Base-by-base conservation (phyloP, 2,113 vertebrate species). In the Passer montanus region DNA sequence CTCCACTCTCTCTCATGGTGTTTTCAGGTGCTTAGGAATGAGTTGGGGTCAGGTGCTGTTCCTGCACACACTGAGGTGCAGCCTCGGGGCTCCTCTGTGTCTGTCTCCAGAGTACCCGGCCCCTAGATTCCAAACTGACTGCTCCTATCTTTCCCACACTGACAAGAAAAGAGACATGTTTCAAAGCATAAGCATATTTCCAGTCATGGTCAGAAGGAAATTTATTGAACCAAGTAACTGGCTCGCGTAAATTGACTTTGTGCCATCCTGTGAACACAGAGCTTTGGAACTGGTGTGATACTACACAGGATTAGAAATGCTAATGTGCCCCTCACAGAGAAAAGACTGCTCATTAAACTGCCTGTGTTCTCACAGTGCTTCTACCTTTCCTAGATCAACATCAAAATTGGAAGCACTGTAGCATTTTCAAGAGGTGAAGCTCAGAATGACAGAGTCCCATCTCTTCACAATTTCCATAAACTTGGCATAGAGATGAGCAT, bases 41-140 rank as follows among this genome's bases (percentile, higher is more conserved):
- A 49, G 8, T 2, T 5, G 33, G 33, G 9, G 5, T 7, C 37
- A 31, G 3, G 4, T 22, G 33, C 3, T 62, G 3, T 26, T 26
- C 63, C 53, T 37, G 11, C 13, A 41, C 7, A 14, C 18, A 4
- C 4, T 0, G 2, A 8, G 22, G 2, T 70, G 13, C 5, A 84
- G 23, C 7, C 17, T 46, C 13, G 43, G 37, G 16, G 8, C 4
- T 78, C 16, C 19, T 79, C 56, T 24, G 2, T 13, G 4, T 24
- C 39, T 50, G 3, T 18, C 52, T 64, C 44, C 31, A 60, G 35
- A 75, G 13, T 2, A 37, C 10, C 60, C 13, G n/a, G 4, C 2
- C 15, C 6, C 19, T 2, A 37, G 19, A 3, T 79, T 56, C 47
- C 46, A 84, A 63, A n/a, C 9, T 2, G 2, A 17, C 46, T 86